A percentile compares a stretch with the other conserved stretches of the same genome.
Evolutionary conservation across 2,113 vertebrate genomes (phyloP).

Genomic region (Oenanthe oenanthe): DNA sequence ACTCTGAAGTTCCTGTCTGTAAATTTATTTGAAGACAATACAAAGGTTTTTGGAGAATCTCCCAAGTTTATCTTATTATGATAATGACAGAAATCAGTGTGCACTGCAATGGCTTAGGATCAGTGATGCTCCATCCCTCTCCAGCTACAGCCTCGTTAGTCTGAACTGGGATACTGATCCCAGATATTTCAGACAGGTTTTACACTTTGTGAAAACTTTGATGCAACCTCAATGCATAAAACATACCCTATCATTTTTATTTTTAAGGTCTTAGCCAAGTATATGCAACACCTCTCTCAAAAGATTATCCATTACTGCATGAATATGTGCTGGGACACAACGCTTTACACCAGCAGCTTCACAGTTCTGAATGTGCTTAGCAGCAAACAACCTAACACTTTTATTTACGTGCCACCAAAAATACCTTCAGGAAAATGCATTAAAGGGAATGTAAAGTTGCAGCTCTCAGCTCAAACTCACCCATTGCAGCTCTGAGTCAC

Average conservation of each 20-base stretch:
- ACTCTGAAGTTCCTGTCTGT: not conserved
- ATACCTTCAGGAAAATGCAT: conserved; percentile 55
- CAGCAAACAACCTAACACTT: conserved; percentile 40
- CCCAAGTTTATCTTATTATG: not conserved
- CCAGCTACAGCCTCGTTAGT: not conserved
- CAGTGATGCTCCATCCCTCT: not conserved
- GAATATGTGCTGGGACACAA: not conserved
- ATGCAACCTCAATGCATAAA: not conserved
- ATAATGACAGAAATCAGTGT: not conserved
- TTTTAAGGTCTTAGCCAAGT: not conserved
- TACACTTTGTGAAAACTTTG: not conserved
- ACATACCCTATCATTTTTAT: not conserved
- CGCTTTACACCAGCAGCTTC: not conserved
- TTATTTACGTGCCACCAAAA: conserved; percentile 60
- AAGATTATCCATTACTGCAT: not conserved
- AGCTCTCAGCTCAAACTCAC: conserved; percentile 52
- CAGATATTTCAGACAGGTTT: not conserved
- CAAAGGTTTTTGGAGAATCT: not conserved
- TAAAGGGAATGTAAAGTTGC: conserved; percentile 61
- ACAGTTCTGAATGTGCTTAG: not conserved
- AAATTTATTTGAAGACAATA: not conserved
- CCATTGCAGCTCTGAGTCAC: not conserved
- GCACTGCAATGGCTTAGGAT: not conserved
- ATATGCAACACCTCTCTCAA: not conserved
- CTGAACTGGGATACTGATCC: not conserved